A percentile compares a stretch with the other conserved stretches of the same genome.
Conservation (phyloP, 2,797 vertebrate genomes). For the Coreius guichenoti region DNA sequence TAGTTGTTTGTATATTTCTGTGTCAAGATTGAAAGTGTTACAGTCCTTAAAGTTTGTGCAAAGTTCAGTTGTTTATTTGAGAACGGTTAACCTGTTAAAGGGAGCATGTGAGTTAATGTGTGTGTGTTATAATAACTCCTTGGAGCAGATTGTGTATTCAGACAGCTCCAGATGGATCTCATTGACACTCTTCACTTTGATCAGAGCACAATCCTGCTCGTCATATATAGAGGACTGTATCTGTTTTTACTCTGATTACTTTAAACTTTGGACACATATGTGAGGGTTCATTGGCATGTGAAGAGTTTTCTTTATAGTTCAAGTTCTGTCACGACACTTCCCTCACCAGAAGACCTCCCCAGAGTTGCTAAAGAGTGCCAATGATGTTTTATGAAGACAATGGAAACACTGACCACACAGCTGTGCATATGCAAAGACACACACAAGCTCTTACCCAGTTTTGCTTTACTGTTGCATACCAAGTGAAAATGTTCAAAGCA, state of each 20-base stretch:
- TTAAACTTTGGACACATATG: conserved; percentile 28
- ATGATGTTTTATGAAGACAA: conserved; percentile 28
- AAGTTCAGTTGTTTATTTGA: conserved; percentile 1
- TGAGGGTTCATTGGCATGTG: conserved; percentile 12
- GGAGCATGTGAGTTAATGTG: conserved; percentile 21
- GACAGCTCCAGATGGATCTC: conserved; percentile 42
- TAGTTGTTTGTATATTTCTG: conserved; percentile 33
- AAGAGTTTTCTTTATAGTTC: conserved; percentile 22
- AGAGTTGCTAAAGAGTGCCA: not conserved
- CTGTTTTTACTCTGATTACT: conserved; percentile 28
- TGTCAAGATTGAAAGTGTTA: not conserved
- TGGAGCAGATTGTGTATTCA: conserved; percentile 14
- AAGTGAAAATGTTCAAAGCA: not conserved
- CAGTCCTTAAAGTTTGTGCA: not conserved
- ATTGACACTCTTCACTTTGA: conserved; percentile 43
- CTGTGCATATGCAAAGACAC: conserved; percentile 13
- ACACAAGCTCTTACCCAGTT: not conserved
- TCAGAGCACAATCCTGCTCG: conserved; percentile 16
- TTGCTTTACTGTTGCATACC: not conserved
- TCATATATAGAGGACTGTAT: conserved; percentile 21
- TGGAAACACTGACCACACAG: conserved; percentile 31
- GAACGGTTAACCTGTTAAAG: conserved; percentile 1
- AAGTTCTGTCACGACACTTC: conserved; percentile 14
- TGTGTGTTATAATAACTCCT: conserved; percentile 19
- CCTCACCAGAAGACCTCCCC: conserved; percentile 21